Conservation (phyloP, 2,797 vertebrate species). For the Xyrichtys novacula region DNA sequence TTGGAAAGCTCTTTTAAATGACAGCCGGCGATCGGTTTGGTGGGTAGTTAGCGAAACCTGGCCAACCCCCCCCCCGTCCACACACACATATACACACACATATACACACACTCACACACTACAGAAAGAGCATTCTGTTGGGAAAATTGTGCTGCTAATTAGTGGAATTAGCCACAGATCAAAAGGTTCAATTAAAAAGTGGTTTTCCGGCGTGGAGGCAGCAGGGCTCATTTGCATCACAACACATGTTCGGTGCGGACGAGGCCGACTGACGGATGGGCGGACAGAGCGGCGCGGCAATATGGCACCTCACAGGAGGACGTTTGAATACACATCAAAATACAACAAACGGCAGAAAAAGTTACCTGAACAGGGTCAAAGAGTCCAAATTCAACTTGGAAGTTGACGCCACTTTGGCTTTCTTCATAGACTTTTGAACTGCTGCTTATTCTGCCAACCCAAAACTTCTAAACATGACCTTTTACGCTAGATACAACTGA, state of each 20-base stretch:
- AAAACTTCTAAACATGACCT: too few relatives aligned
- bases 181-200: constrained; percentile 84
- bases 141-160: constrained; percentile 77
- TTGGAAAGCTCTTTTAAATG: constrained; percentile 61
- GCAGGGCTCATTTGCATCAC: constrained; percentile 73
- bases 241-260: constrained; percentile 63
- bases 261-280: constrained; percentile 11
- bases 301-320: constrained; percentile 19
- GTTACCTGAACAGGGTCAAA: too few relatives aligned
- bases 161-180: constrained; percentile 84
- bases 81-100: constrained; percentile 5
- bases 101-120: constrained; percentile 7
- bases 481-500: too few relatives aligned
- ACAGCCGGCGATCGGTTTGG: constrained; percentile 59
- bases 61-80: too few relatives aligned
- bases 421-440: too few relatives aligned
- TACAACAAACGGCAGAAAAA: not conserved
- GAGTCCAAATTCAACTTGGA: too few relatives aligned
- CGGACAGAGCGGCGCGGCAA: constrained; percentile 16
- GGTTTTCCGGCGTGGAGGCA: constrained; percentile 58
- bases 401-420: too few relatives aligned
- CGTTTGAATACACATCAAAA: not conserved
- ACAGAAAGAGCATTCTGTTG: constrained; percentile 63
- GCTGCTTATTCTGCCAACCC: too few relatives aligned
- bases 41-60: constrained; percentile 52